Percentiles rank a stretch among this genome's conserved stretches.
Evolutionary conservation across 2,888 invertebrate species (phyloP).

Genomic region (Ophion slaviceki): DNA sequence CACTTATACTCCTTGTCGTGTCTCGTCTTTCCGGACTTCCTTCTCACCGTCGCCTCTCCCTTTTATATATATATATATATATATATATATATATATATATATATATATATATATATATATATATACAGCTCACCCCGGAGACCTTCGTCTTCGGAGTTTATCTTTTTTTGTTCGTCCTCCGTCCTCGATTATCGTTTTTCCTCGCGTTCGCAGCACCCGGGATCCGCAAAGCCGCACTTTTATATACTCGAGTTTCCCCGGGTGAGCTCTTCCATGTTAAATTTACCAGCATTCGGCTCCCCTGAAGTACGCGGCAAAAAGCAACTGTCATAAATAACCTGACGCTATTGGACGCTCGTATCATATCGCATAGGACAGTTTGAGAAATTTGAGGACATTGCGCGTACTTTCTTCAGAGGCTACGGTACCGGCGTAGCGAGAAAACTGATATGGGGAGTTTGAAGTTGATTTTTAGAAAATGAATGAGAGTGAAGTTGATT

Average conservation of each 20-base stretch:
- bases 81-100: too few species aligned
- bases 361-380: neutral
- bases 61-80: too few species aligned
- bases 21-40: conserved; percentile 45
- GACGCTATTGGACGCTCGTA: neutral
- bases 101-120: too few species aligned
- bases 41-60: conserved; percentile 29
- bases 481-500: neutral
- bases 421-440: neutral
- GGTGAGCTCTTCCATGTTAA: conserved; percentile 5
- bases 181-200: conserved; percentile 55
- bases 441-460: neutral
- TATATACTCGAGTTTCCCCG: neutral
- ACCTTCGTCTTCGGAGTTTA: conserved; percentile 68
- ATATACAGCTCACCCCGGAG: conserved; percentile 15
- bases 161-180: conserved; percentile 69
- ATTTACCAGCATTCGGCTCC: neutral
- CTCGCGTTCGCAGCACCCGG: conserved; percentile 43
- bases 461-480: neutral
- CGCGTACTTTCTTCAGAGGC: neutral
- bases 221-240: conserved; percentile 33
- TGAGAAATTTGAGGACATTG: neutral
- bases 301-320: neutral
- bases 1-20: conserved; percentile 32
- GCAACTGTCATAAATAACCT: neutral